phyloP scores from a whole-genome alignment of 2,113 vertebrate genomes.

The Hippocampus abdominalis region DNA sequence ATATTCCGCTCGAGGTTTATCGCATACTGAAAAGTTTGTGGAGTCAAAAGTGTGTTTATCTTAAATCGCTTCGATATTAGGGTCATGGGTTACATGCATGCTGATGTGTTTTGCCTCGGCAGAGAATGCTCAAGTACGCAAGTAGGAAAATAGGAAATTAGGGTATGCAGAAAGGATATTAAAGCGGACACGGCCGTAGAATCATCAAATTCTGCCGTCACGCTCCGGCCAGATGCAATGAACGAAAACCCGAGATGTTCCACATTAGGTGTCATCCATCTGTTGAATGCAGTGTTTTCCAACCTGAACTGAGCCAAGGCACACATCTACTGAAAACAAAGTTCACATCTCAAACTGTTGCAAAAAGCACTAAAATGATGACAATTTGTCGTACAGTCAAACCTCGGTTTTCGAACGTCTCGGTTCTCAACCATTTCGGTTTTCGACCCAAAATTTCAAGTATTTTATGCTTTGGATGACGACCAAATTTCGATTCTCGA shows the following conservation, averaged over 20 bases:
- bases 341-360: too few relatives aligned
- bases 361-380: too few relatives aligned
- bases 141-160: conserved; percentile 20
- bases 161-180: conserved; percentile 3
- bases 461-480: too few relatives aligned
- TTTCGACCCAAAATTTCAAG: too few relatives aligned
- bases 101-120: background rate
- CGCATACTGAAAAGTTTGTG: background rate
- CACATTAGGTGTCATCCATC: background rate
- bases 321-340: too few relatives aligned
- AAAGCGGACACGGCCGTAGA: background rate
- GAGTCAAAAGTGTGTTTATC: conserved; percentile 6
- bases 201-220: background rate
- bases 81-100: background rate
- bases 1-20: conserved; percentile 3
- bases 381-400: too few relatives aligned
- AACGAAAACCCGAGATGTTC: background rate
- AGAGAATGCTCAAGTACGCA: conserved; percentile 3
- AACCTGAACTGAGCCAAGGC: too few relatives aligned
- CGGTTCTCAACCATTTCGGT: too few relatives aligned
- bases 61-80: background rate
- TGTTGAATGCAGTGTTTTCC: too few relatives aligned
- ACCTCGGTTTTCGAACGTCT: too few relatives aligned
- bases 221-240: background rate
- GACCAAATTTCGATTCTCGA: too few relatives aligned